These are phyloP conservation scores for Corythoichthys intestinalis DNA, from an alignment of 2,113 vertebrate species.

Conservation along the genomic window DNA sequence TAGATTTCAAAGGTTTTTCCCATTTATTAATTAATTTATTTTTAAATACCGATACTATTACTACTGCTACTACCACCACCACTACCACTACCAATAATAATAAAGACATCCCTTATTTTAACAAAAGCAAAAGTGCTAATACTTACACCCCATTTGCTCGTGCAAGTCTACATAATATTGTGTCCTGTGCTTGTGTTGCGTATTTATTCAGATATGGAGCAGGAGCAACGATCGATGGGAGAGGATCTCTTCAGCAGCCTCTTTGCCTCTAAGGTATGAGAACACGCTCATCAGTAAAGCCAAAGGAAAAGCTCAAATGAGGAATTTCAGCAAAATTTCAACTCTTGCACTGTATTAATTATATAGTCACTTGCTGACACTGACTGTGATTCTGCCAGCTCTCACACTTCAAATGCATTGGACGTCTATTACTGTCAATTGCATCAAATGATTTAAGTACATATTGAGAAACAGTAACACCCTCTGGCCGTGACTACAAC, in stretches of 20 bases:
- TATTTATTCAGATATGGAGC: slow-evolving; percentile 77
- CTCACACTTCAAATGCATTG: no score
- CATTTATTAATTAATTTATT: neutral
- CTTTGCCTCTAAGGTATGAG: slow-evolving; percentile 84
- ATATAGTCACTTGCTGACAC: neutral
- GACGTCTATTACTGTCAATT: no score
- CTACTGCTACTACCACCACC: neutral
- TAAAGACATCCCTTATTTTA: neutral
- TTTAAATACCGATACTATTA: neutral
- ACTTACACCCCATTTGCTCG: neutral
- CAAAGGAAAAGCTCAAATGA: neutral
- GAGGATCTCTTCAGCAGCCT: slow-evolving; percentile 87
- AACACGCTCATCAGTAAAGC: neutral
- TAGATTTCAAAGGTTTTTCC: neutral
- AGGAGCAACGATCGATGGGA: slow-evolving; percentile 82
- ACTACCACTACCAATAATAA: neutral
- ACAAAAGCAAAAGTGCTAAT: neutral
- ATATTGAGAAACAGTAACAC: neutral
- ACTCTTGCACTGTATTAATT: neutral
- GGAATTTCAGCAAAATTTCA: neutral
- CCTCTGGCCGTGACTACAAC: neutral
- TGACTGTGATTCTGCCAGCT: no score
- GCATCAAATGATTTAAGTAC: neutral
- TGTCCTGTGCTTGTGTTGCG: neutral
- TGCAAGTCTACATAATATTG: neutral